Base-by-base conservation (phyloP, 2,888 invertebrate species). In the Cistogaster globosa region DNA sequence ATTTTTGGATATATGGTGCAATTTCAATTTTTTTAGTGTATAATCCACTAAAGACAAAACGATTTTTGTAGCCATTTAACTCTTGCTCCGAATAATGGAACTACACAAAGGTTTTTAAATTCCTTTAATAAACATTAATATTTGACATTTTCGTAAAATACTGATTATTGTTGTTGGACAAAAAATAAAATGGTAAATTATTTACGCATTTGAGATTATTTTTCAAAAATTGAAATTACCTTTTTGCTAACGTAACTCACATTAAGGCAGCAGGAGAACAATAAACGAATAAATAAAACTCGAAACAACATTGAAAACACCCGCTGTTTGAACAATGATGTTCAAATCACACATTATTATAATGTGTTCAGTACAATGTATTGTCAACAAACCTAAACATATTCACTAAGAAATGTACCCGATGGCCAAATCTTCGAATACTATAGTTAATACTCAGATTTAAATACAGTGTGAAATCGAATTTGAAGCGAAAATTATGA, bases 331-430 rank as follows among this genome's bases (percentile, higher is more conserved):
- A 74, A 80, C 86, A 87, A 86, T 79, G 79, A 77, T 78, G 84
- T 69, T 80, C 83, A 88, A 89, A 88, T 90, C 89, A 89, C 87
- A 74, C 89, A 90, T 89, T 90, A 88, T 90, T 87, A 88, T 87
- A 80, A 84, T 84, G 72, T 26, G 48, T 74, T 74, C 58, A 57
- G 72, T 80, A 74, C 45, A 74, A 87, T 80, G 75, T 14, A 20
- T 22, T 20, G 38, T n/a, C 51, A 20, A 60, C 57, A 71, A 71
- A 72, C 65, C 60, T 51, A n/a, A 65, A 32, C 62, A 71, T 84
- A 71, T 68, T 75, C 45, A 80, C 60, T 51, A 32, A 14, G n/a
- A 74, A 67, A 72, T 42, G 4, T 42, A 4, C 42, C 11, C 11
- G n/a, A 3, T 42, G 42, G 12, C 12, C 42, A 42, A 42, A 42